Conservation (phyloP, 1,140 invertebrate genomes). For the Leptopilina clavipes region DNA sequence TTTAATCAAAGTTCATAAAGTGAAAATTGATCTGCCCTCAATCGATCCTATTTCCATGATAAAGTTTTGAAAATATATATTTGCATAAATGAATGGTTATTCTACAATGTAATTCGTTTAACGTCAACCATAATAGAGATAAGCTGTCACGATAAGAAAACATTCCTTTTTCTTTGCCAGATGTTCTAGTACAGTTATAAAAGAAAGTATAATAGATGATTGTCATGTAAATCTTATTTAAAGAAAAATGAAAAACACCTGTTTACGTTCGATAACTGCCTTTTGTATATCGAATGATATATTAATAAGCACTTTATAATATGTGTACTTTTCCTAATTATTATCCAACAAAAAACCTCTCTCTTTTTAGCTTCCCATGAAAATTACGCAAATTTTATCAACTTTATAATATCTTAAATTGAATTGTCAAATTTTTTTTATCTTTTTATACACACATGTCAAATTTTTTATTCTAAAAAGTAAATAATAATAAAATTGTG, state of each 20-base stretch:
- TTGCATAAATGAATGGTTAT: conserved; percentile 21
- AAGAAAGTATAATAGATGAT: conserved; percentile 25
- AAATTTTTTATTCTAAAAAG: too few relatives aligned
- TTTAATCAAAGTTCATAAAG: background rate
- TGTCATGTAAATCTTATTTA: background rate
- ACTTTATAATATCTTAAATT: too few relatives aligned
- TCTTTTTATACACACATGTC: too few relatives aligned
- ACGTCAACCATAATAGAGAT: conserved; percentile 16
- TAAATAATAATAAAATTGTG: too few relatives aligned
- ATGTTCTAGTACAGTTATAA: conserved; percentile 26
- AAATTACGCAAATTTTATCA: too few relatives aligned
- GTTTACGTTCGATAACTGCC: background rate
- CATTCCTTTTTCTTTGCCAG: conserved; percentile 2
- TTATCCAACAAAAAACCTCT: too few relatives aligned
- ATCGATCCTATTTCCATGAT: background rate
- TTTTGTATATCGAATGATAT: background rate
- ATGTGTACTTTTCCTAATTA: too few relatives aligned
- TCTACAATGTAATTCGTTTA: conserved; percentile 8
- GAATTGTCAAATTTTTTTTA: too few relatives aligned
- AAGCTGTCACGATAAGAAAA: conserved; percentile 25
- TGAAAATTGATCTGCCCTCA: conserved; percentile 11
- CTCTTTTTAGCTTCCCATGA: background rate
- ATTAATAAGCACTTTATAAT: background rate
- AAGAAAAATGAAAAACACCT: background rate
- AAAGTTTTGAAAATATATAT: conserved; percentile 8